Evolutionary conservation across 35 echinoderm and acorn worm species (phyloP).

Genomic region (Apostichopus californicus): DNA sequence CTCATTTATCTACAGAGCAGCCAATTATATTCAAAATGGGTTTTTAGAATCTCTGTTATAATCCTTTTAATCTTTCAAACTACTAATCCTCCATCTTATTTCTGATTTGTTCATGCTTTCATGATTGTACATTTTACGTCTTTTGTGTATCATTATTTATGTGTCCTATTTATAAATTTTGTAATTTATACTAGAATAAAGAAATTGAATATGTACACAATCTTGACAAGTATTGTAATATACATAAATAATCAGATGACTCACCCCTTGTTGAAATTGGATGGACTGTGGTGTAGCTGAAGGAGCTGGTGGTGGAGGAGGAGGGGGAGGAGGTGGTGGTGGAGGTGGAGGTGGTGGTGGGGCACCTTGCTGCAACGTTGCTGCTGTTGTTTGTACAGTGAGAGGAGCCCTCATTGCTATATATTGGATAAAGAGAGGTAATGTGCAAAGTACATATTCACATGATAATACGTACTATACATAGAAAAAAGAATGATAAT

Average conservation of each 20-base stretch:
- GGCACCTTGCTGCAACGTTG: slow-evolving; percentile 56
- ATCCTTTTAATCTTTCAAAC: too few species aligned
- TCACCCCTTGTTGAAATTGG: slow-evolving; percentile 39
- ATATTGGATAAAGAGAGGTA: neutral
- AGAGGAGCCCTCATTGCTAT: slow-evolving; percentile 84
- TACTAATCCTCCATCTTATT: too few species aligned
- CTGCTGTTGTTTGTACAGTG: slow-evolving; percentile 83
- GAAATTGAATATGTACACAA: too few species aligned
- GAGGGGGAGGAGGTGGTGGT: slow-evolving; percentile 14
- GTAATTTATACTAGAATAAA: too few species aligned
- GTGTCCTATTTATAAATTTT: too few species aligned
- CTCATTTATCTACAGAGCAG: too few species aligned
- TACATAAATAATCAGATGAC: neutral
- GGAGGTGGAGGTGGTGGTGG: slow-evolving; percentile 21
- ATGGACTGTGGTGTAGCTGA: neutral
- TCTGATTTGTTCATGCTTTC: too few species aligned
- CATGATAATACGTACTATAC: neutral
- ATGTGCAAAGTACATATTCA: neutral
- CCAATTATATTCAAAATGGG: too few species aligned
- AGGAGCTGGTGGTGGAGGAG: slow-evolving; percentile 20
- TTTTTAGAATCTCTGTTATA: too few species aligned
- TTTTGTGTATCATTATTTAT: too few species aligned
- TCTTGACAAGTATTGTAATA: neutral
- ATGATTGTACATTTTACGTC: too few species aligned
- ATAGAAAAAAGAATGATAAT: neutral